phyloP scores from a whole-genome alignment of 2,113 vertebrate species.

The Ovis aries region ARS-UI_Ramb_v3.0 NC_056071.1:66817001-66817500 shows the following conservation, averaged over 20 bases:
- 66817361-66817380: neutral
- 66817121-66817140: too few species aligned
- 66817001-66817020: neutral
- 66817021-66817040: rapidly evolving
- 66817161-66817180: neutral
- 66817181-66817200: rapidly evolving
- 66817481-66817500: neutral
- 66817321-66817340: neutral
- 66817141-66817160: neutral
- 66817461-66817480: rapidly evolving
- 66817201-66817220: rapidly evolving
- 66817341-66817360: rapidly evolving
- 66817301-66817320: neutral
- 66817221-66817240: rapidly evolving
- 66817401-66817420: rapidly evolving
- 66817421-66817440: rapidly evolving
- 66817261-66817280: neutral
- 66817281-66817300: too few species aligned
- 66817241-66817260: neutral
- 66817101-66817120: neutral
- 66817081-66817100: rapidly evolving
- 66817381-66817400: neutral
- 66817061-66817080: neutral
- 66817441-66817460: neutral
- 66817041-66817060: rapidly evolving